Base-by-base conservation (phyloP, 1,140 invertebrate genomes). In the Ceratosolen fusciceps region DNA sequence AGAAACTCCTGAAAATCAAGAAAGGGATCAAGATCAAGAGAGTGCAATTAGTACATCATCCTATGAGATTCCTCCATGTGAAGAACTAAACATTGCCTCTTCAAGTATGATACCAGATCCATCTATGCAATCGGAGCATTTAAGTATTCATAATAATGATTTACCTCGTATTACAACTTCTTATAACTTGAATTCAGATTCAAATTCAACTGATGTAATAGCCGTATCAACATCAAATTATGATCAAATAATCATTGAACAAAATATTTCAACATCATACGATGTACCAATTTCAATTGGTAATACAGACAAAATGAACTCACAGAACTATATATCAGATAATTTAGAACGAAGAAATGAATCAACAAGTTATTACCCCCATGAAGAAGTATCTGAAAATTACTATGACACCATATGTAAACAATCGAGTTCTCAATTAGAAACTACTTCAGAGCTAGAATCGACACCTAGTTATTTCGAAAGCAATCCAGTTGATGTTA, bases 31-130 rank as follows among this genome's bases (percentile, higher is more conserved):
- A 49, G 90, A 90, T 77, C 90, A 90, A 67, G 90, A 90, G 54
- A 89, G 88, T 74, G 90, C 90, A 19, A 90, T 90, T 37, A 90
- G 89, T 74, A 90, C 89, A 0, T 90, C 90, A 0, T 90, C 88
- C 4, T 90, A 90, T n/a, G 90, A 90, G 56, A 90, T 90, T 5
- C 87, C 89, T 21, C 88, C 89, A 0, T 90, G 89, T 60, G 90
- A 90, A 24, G 90, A 90, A 74, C 81, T 90, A 0, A 90, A 90
- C 29, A 90, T 90, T 16, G 87, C 88, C 0, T 88, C 88, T 0
- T 90, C 89, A 0, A 90, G 86, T 74, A 85, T 87, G 0, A 89
- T 88, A 56, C 84, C 88, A 0, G 88, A 89, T n/a, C 88, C 88
- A 1, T 87, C 87, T 0, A 83, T 86, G 12, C 75, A 83, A 0